A percentile compares a stretch with the other conserved stretches of the same genome.
Conservation (phyloP, 2,888 invertebrate genomes). For the Tetheella fluctuosa region DNA sequence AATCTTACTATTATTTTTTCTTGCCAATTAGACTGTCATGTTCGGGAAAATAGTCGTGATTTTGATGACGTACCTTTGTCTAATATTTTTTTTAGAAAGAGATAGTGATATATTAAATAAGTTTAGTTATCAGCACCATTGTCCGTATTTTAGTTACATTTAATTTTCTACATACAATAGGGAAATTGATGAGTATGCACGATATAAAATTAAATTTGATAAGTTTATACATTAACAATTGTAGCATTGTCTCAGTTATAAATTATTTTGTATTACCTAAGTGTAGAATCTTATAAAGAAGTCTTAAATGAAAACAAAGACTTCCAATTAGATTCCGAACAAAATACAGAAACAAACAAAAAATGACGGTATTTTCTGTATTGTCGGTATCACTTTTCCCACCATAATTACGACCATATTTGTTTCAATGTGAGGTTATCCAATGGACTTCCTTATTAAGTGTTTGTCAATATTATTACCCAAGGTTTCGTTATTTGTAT, state of each 20-base stretch:
- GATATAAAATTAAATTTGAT: too few relatives aligned
- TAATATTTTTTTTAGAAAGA: too few relatives aligned
- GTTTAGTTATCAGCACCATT: too few relatives aligned
- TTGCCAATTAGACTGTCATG: too few relatives aligned
- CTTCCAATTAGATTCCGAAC: not conserved
- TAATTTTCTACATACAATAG: too few relatives aligned
- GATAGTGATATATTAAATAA: too few relatives aligned
- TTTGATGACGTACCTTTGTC: too few relatives aligned
- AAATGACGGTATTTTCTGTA: not conserved
- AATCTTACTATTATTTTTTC: too few relatives aligned
- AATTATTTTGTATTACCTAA: not conserved
- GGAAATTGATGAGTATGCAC: too few relatives aligned
- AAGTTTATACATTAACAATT: too few relatives aligned
- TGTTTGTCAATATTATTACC: not conserved
- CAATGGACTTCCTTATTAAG: not conserved
- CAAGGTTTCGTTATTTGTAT: not conserved
- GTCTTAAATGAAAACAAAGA: not conserved
- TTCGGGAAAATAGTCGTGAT: too few relatives aligned
- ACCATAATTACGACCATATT: conserved; percentile 1
- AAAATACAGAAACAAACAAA: not conserved
- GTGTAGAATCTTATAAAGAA: not conserved
- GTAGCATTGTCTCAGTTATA: not conserved
- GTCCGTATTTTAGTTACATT: too few relatives aligned
- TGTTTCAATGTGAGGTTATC: conserved; percentile 2
- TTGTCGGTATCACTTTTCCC: not conserved